Evolutionary conservation across 2,797 vertebrate genomes (phyloP), one percentile per base, ranked within the genome.

Genomic region (Morelia viridis): DNA sequence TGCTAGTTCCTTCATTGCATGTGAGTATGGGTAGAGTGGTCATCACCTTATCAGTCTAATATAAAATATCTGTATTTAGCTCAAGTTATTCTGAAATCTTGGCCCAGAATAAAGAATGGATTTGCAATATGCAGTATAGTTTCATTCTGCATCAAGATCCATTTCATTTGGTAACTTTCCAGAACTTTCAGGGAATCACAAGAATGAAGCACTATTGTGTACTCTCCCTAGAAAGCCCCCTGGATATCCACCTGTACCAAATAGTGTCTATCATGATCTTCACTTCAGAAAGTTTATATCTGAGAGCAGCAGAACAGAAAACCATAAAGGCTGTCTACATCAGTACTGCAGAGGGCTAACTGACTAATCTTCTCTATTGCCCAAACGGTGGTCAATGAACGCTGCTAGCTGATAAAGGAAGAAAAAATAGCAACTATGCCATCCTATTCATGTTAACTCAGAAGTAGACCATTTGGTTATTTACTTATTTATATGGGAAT

Each of bases 351-450:
- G 46, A 62, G 1, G 64, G 87, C 26, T 56, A 83, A 93, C 90
- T 93, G 80, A 86, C 89, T 91, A 85, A 22, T 62, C 46, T 46
- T 3, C 62, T 89, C 19, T 68, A 22, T 31, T 83, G 58, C 26
- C 93, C 41, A 94, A 95, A 90, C 85, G 89, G 89, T 61, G 89
- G 53, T 87, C 2, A 17, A 41, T 90, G 83, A 89, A 62, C 93
- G 46, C n/a, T 26, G 86, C 2, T 88, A 62, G 8, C 15, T 41
- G 68, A 92, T 92, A 92, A 31, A 92, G 53, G 46, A 65, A 85
- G n/a, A 46, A 60, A 85, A 28, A 7, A 26, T 9, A 50, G 60
- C 12, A 35, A n/a, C 12, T 8, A 24, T 0, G 0, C 11, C 41
- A 31, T 46, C 10, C 56, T 89, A 46, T 50, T 11, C 50, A 35